A percentile compares a stretch with the other conserved stretches of the same genome.
Conservation (phyloP, 2,113 vertebrate genomes). For the Hucho hucho region DNA sequence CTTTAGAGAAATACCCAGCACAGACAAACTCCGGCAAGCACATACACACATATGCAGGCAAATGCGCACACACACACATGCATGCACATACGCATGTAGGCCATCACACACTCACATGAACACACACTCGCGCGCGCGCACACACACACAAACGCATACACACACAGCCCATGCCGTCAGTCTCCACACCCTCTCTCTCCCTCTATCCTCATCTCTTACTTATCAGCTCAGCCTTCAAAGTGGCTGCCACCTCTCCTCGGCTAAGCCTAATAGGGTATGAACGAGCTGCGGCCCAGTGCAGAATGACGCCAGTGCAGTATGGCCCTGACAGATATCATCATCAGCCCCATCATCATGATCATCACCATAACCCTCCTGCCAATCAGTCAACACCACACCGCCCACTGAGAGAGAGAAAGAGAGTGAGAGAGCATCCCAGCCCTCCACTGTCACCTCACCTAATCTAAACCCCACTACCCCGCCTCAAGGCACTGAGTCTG, state of each 20-base stretch:
- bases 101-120: conserved; percentile 4
- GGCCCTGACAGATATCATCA: background rate
- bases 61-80: background rate
- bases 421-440: background rate
- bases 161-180: background rate
- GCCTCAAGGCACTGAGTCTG: too few relatives aligned
- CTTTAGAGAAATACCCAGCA: conserved; percentile 3
- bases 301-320: background rate
- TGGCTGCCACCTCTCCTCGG: background rate
- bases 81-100: background rate
- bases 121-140: background rate
- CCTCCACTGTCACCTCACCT: too few relatives aligned
- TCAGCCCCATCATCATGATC: background rate
- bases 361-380: background rate
- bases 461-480: too few relatives aligned
- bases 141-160: background rate
- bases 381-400: background rate
- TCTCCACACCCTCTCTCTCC: background rate
- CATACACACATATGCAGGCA: background rate
- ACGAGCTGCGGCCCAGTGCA: background rate
- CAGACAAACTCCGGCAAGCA: conserved; percentile 1
- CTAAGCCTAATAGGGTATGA: background rate
- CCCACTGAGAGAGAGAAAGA: background rate
- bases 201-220: background rate
- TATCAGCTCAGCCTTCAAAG: background rate